Conservation (phyloP, 53 echinoderm and acorn worm species). For the Pentamera pediparva region DNA sequence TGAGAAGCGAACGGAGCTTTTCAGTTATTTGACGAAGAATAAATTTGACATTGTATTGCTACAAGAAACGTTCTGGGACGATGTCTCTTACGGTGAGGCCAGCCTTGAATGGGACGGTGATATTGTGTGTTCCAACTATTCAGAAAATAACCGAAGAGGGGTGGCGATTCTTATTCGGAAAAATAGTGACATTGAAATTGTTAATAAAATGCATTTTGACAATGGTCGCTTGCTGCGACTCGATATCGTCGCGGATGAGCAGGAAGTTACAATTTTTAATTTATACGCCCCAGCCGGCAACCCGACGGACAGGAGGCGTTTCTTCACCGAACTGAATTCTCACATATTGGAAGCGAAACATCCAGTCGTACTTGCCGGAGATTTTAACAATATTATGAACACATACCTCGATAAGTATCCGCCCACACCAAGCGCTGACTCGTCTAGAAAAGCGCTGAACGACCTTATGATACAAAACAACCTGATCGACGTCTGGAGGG, state of each 20-base stretch:
- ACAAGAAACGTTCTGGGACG: conserved; percentile 2
- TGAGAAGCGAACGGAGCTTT: neutral
- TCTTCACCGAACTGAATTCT: neutral
- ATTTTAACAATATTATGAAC: no score
- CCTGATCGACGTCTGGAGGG: no score
- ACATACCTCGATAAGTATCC: no score
- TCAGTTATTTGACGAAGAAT: neutral
- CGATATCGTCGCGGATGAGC: neutral
- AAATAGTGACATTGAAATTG: neutral
- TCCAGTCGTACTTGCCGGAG: neutral
- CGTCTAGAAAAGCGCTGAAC: no score
- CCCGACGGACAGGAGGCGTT: neutral
- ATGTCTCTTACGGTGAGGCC: neutral
- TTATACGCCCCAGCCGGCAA: neutral
- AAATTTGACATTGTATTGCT: neutral
- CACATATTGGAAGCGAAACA: neutral
- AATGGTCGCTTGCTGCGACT: neutral
- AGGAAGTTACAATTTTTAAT: neutral
- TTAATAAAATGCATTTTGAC: neutral
- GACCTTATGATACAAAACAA: neutral
- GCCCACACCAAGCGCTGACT: no score
- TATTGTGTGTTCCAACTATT: neutral
- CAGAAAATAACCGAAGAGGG: neutral
- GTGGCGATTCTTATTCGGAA: neutral
- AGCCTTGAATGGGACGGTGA: neutral